A percentile compares a stretch with the other conserved stretches of the same genome.
Evolutionary conservation across 2,888 invertebrate species (phyloP).

Genomic region (Scrobipalpa atriplicella): DNA sequence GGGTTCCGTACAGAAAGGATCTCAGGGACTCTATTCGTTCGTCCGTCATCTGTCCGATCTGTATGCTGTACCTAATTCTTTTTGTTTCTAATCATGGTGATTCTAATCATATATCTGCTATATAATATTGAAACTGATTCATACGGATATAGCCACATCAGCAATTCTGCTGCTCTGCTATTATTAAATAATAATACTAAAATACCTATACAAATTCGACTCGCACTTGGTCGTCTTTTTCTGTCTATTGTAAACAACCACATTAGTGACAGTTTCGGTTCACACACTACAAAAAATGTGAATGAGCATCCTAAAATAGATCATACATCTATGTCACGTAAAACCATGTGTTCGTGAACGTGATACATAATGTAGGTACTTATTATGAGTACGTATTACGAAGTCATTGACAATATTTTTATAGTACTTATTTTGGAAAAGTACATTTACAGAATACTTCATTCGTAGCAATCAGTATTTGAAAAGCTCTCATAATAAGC

Average conservation of each 20-base stretch:
- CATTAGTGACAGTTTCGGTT: slow-evolving; percentile 4
- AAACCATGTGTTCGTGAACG: background rate
- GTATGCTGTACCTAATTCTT: too few species aligned
- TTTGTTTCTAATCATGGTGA: too few species aligned
- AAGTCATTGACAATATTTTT: background rate
- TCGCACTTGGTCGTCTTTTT: background rate
- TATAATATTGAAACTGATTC: too few species aligned
- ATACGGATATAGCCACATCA: too few species aligned
- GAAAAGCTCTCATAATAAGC: background rate
- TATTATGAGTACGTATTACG: background rate
- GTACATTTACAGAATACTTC: background rate
- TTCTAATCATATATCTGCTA: too few species aligned
- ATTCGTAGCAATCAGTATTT: background rate
- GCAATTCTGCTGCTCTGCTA: too few species aligned
- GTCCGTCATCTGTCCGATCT: too few species aligned
- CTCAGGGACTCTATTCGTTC: too few species aligned
- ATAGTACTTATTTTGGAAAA: background rate
- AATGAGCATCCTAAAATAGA: background rate
- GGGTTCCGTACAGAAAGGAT: background rate
- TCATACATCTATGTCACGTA: slow-evolving; percentile 8
- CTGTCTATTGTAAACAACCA: background rate
- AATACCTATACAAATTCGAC: background rate
- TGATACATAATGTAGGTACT: background rate
- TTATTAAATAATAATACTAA: too few species aligned
- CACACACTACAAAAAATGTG: background rate